These are phyloP conservation scores for Heliconius hermathena DNA, from an alignment of 1,140 invertebrate species.

Conservation along the genomic window DNA sequence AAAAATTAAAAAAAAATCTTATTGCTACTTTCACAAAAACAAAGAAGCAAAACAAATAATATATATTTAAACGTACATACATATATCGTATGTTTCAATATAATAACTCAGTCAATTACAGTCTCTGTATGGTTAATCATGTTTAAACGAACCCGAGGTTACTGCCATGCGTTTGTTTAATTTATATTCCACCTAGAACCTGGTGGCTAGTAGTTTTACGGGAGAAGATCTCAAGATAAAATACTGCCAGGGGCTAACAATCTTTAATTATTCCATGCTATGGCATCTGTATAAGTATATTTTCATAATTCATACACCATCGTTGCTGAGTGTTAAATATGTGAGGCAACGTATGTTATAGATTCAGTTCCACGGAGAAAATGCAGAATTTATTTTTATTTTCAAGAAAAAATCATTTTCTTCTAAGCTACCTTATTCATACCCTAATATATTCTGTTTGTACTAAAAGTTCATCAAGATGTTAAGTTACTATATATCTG, in stretches of 20 bases:
- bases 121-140: not conserved
- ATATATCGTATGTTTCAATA: not conserved
- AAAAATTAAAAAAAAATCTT: too few relatives aligned
- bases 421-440: too few relatives aligned
- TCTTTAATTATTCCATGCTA: constrained; percentile 5
- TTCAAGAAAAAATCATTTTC: too few relatives aligned
- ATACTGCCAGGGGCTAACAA: not conserved
- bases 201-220: constrained; percentile 7
- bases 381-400: not conserved
- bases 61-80: not conserved
- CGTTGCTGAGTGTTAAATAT: not conserved
- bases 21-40: too few relatives aligned
- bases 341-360: not conserved
- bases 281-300: not conserved
- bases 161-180: constrained; percentile 10
- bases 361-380: not conserved
- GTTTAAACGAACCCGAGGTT: constrained; percentile 9
- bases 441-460: too few relatives aligned
- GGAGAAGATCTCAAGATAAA: constrained; percentile 10
- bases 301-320: not conserved
- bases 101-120: constrained; percentile 5
- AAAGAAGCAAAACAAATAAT: not conserved
- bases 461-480: not conserved
- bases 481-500: not conserved
- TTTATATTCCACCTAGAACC: constrained; percentile 4